Percentiles rank a stretch among this genome's conserved stretches.
Conservation (phyloP, 2,888 invertebrate species). For the Willowsia nigromaculata region DNA sequence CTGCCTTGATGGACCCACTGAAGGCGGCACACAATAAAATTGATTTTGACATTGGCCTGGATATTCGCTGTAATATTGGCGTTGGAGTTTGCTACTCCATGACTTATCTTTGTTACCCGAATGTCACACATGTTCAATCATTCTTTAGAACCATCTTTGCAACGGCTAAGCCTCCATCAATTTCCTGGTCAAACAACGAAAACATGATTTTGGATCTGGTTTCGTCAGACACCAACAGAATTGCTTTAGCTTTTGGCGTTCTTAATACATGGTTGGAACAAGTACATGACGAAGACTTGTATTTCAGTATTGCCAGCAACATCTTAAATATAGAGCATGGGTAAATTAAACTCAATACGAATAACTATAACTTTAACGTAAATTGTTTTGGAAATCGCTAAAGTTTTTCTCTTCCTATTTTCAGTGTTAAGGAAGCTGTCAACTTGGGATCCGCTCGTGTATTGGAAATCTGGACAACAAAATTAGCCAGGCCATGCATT, state of each 20-base stretch:
- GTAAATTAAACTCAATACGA: too few species aligned
- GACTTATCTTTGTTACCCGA: neutral
- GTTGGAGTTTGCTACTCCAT: constrained; percentile 69
- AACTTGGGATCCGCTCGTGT: constrained; percentile 75
- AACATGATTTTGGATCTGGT: neutral
- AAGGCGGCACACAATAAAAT: neutral
- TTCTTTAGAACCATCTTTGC: constrained; percentile 44
- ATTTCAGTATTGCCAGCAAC: constrained; percentile 42
- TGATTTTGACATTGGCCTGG: constrained; percentile 70
- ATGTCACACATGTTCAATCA: neutral
- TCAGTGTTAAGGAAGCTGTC: constrained; percentile 75
- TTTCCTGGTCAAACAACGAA: constrained; percentile 30
- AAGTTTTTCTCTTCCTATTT: neutral
- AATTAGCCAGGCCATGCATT: constrained; percentile 52
- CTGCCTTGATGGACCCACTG: constrained; percentile 17
- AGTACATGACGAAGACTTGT: constrained; percentile 36
- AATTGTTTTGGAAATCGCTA: neutral
- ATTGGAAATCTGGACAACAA: constrained; percentile 75
- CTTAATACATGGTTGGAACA: constrained; percentile 60
- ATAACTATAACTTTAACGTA: too few species aligned
- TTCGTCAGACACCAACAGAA: constrained; percentile 66
- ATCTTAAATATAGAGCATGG: constrained; percentile 69
- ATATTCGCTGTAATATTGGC: constrained; percentile 75
- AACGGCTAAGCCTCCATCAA: neutral
- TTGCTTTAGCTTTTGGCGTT: constrained; percentile 72